phyloP scores from a whole-genome alignment of 2,797 vertebrate genomes.

The Paramormyrops hopkinsi region DNA sequence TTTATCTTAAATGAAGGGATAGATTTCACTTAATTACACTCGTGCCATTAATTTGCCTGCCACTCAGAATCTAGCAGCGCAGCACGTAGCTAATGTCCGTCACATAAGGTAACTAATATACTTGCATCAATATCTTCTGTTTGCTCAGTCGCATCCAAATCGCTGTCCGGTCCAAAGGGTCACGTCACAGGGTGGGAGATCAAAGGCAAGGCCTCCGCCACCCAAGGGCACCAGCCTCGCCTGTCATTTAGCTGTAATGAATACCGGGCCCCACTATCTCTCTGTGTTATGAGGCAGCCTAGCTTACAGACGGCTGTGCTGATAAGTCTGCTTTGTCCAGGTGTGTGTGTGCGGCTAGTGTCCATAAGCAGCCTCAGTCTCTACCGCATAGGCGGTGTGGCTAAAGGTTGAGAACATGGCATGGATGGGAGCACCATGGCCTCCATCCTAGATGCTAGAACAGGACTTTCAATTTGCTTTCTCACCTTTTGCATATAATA shows the following conservation, averaged over 20 bases:
- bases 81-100: not conserved
- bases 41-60: slow-evolving; percentile 7
- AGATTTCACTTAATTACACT: slow-evolving; percentile 22
- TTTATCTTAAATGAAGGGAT: slow-evolving; percentile 11
- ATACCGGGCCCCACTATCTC: not conserved
- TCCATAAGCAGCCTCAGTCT: not conserved
- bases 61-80: not conserved
- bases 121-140: not conserved
- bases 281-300: not conserved
- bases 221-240: not conserved
- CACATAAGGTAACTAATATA: not conserved
- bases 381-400: not conserved
- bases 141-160: not conserved
- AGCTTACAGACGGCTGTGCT: not conserved
- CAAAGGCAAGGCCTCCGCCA: not conserved
- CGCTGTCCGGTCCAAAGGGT: not conserved
- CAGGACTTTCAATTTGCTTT: not conserved
- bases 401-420: not conserved
- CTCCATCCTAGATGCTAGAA: not conserved
- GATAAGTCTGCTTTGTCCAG: not conserved
- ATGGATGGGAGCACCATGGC: not conserved
- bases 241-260: not conserved
- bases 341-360: not conserved
- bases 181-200: not conserved
- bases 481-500: not conserved